phyloP scores from a whole-genome alignment of 2,113 vertebrate genomes.

The Podilymbus podiceps region DNA sequence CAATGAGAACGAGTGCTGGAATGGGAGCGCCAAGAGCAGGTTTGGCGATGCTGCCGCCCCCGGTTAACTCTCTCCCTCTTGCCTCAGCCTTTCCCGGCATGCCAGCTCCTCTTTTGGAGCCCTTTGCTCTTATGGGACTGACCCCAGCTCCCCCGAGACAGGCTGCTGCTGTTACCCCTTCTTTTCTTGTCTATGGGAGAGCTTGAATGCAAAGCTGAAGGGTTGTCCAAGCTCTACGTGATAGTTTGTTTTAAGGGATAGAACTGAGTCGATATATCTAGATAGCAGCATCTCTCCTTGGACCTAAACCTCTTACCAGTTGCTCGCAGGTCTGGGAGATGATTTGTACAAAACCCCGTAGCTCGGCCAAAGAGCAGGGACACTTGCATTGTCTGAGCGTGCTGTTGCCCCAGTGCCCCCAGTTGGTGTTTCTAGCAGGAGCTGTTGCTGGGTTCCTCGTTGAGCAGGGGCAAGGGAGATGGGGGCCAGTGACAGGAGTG shows the following conservation, averaged over 20 bases:
- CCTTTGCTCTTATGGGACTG: neutral
- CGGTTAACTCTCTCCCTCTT: neutral
- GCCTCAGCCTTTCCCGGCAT: rapidly evolving
- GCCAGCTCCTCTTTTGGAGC: neutral
- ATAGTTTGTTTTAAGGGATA: neutral
- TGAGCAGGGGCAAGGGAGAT: neutral
- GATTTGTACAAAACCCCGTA: neutral
- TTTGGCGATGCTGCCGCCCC: conserved; percentile 17
- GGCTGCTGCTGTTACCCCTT: neutral
- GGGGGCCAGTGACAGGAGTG: neutral
- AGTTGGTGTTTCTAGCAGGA: neutral
- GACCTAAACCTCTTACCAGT: neutral
- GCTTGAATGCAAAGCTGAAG: neutral
- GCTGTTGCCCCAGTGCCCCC: neutral
- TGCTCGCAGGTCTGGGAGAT: neutral
- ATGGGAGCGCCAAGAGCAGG: conserved; percentile 95
- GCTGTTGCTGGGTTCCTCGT: neutral
- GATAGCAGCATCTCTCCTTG: neutral
- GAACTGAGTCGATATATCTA: neutral
- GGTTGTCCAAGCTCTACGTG: rapidly evolving
- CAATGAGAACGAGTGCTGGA: conserved; percentile 84
- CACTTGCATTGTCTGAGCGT: neutral
- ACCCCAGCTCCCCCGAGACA: rapidly evolving
- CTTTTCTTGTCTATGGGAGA: neutral
- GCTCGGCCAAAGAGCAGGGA: neutral